These are phyloP conservation scores for Discoglossus pictus DNA, from an alignment of 2,797 vertebrate species.

Conservation along the genomic window DNA sequence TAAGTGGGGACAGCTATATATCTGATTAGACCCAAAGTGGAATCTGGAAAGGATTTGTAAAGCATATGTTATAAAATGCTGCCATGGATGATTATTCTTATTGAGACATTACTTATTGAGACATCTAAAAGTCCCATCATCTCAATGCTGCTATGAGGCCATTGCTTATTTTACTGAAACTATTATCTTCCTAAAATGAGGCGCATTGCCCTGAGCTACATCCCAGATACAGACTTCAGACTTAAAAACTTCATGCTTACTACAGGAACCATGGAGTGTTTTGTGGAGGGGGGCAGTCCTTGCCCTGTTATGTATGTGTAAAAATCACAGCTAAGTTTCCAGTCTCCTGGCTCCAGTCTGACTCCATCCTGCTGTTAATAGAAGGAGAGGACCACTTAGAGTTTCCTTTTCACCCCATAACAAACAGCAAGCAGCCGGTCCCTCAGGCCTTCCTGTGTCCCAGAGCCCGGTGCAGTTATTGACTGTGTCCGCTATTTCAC, in stretches of 20 bases:
- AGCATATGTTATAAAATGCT: too few relatives aligned
- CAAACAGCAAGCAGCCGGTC: constrained; percentile 68
- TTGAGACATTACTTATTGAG: too few relatives aligned
- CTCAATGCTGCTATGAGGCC: constrained; percentile 52
- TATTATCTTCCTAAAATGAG: constrained; percentile 57
- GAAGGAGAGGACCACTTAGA: constrained; percentile 74
- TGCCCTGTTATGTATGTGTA: constrained; percentile 69
- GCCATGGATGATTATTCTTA: too few relatives aligned
- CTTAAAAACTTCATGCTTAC: constrained; percentile 63
- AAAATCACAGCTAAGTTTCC: constrained; percentile 76
- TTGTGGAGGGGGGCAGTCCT: constrained; percentile 64
- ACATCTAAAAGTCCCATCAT: not conserved
- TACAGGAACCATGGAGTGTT: constrained; percentile 59
- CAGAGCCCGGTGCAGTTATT: constrained; percentile 44
- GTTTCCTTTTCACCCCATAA: constrained; percentile 73
- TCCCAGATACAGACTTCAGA: constrained; percentile 54
- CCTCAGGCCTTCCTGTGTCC: constrained; percentile 77
- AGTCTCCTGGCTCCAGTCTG: constrained; percentile 72
- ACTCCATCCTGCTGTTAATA: constrained; percentile 79
- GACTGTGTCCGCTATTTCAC: constrained; percentile 15
- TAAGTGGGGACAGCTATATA: too few relatives aligned
- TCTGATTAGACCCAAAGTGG: too few relatives aligned
- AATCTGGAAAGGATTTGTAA: too few relatives aligned
- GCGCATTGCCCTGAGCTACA: constrained; percentile 56
- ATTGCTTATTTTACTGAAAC: constrained; percentile 52